phyloP scores from a whole-genome alignment of 2,888 invertebrate species.

The Volucella inanis region DNA sequence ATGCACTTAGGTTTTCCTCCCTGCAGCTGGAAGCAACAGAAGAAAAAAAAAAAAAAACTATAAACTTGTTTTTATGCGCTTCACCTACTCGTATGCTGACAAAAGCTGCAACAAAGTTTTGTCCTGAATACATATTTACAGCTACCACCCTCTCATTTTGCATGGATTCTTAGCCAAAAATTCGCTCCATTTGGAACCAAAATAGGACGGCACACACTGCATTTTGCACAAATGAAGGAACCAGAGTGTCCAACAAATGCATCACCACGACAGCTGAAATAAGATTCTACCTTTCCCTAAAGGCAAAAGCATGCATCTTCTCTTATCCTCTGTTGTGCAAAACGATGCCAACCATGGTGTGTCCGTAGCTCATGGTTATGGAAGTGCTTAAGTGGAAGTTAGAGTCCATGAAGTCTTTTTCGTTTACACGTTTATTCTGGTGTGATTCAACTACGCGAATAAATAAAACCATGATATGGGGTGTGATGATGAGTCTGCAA shows the following conservation, averaged over 20 bases:
- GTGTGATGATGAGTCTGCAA: conserved; percentile 45
- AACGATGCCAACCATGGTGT: background rate
- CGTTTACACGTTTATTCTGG: conserved; percentile 26
- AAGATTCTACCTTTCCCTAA: conserved; percentile 57
- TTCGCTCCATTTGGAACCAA: conserved; percentile 59
- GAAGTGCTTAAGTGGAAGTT: conserved; percentile 52
- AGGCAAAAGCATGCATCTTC: conserved; percentile 48
- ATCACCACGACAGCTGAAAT: conserved; percentile 67
- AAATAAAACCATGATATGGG: conserved; percentile 48
- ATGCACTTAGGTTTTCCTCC: conserved; percentile 45
- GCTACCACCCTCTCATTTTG: conserved; percentile 58
- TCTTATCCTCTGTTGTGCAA: conserved; percentile 7
- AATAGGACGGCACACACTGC: conserved; percentile 60
- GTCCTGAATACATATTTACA: conserved; percentile 56
- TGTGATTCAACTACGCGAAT: conserved; percentile 55
- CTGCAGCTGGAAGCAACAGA: conserved; percentile 11
- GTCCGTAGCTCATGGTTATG: background rate
- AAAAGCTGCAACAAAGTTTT: conserved; percentile 47
- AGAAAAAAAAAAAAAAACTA: background rate
- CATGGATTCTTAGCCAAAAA: conserved; percentile 69
- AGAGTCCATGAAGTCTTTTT: conserved; percentile 32
- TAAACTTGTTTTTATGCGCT: conserved; percentile 8
- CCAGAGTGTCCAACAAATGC: conserved; percentile 46
- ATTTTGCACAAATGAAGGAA: conserved; percentile 18
- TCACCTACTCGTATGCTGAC: conserved; percentile 38